Evolutionary conservation across 2,113 vertebrate species (phyloP).

Genomic region (Dromiciops gliroides): DNA sequence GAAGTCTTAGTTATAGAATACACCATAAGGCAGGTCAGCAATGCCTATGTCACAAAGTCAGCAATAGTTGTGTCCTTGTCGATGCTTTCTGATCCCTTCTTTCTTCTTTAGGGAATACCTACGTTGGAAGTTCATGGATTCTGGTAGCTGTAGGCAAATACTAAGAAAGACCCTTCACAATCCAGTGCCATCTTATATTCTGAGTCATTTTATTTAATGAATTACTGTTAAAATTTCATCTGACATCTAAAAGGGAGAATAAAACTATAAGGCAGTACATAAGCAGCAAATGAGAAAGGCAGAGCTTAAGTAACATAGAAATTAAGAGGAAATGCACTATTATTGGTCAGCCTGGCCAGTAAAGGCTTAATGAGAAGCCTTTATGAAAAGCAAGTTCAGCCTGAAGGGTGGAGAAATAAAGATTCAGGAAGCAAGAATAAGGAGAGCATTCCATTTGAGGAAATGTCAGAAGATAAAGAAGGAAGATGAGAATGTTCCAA

Average conservation of each 20-base stretch:
- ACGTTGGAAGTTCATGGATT: neutral
- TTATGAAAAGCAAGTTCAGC: neutral
- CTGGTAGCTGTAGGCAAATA: neutral
- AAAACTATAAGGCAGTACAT: neutral
- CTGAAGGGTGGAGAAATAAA: neutral
- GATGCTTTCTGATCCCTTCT: neutral
- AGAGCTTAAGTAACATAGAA: neutral
- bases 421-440: neutral
- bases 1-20: neutral
- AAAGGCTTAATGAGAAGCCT: neutral
- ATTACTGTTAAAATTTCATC: neutral
- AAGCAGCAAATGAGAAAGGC: neutral
- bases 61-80: neutral
- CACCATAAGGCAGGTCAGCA: neutral
- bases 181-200: neutral
- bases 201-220: neutral
- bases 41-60: neutral
- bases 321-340: neutral
- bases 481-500: neutral
- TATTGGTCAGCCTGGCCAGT: neutral
- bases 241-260: neutral
- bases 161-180: neutral
- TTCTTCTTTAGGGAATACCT: neutral
- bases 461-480: neutral
- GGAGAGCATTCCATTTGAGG: neutral